Base-by-base conservation (phyloP, 2,797 vertebrate species). In the Capromys pilorides region DNA sequence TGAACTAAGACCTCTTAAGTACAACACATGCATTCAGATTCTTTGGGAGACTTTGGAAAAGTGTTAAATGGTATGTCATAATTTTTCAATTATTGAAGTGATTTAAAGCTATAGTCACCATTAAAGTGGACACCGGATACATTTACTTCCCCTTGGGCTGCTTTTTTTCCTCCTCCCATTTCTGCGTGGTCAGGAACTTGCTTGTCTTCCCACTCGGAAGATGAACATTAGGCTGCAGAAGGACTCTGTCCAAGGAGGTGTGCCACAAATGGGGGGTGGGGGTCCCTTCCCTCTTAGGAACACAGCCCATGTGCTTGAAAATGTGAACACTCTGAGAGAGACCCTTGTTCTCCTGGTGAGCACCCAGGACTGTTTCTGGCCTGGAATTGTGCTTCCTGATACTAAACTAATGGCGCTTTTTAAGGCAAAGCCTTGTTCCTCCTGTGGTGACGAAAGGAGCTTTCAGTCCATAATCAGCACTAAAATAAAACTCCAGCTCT, bases 341-440 rank as follows among this genome's bases (percentile, higher is more conserved):
- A 31, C 16, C 33, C 10, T 12, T 59, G 14, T 62, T 67, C 89
- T 14, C 14, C 5, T 39, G 11, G 6, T 28, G 36, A 77, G 28
- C 16, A 5, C 54, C 64, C 18, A 3, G 54, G 12, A 66, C 22
- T 11, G 86, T 45, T 94, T 31, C 18, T 26, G 9, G 66, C 33
- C 64, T 3, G 24, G 36, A 79, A 86, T 0, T 9, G 6, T 5
- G 16, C 79, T 66, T 86, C 62, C 8, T 0, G 33, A 19, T 0
- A 36, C 51, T 66, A 84, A 36, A 41, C 12, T 14, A 18, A 94
- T 64, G 57, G 78, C 69, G 59, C 2, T 45, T n/a, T 45, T 79
- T 93, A 5, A 28, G 88, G 94, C 41, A 39, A 90, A 81, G 73
- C 39, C 92, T 95, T 49, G 33, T 61, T 94, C 82, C 69, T 78